Evolutionary conservation across 2,888 invertebrate genomes (phyloP).

Genomic region (Erannis defoliaria): DNA sequence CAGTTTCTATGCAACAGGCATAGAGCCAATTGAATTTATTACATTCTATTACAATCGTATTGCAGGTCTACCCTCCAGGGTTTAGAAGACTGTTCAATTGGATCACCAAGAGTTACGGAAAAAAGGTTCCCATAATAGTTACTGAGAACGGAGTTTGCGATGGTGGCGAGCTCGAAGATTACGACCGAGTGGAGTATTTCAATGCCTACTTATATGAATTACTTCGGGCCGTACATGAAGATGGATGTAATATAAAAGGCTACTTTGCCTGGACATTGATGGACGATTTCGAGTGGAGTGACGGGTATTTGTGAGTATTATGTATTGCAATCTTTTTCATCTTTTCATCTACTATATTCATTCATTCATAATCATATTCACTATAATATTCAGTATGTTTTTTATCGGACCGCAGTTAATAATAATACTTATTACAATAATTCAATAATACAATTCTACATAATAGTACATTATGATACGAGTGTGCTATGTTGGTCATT

Average conservation of each 20-base stretch:
- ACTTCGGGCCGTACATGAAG: slow-evolving; percentile 70
- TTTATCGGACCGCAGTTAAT: not conserved
- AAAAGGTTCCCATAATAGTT: slow-evolving; percentile 83
- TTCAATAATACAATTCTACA: no score
- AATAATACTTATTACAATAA: no score
- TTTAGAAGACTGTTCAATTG: slow-evolving; percentile 88
- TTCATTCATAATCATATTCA: no score
- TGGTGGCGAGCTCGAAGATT: slow-evolving; percentile 67
- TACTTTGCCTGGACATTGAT: slow-evolving; percentile 88
- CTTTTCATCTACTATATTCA: no score
- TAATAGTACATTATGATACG: no score
- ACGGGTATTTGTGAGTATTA: slow-evolving; percentile 71
- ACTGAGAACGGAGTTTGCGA: slow-evolving; percentile 88
- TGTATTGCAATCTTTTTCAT: slow-evolving; percentile 4
- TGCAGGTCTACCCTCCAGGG: slow-evolving; percentile 88
- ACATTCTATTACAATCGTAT: slow-evolving; percentile 27
- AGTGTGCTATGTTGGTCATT: no score
- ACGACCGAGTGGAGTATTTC: slow-evolving; percentile 83
- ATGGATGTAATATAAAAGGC: slow-evolving; percentile 77
- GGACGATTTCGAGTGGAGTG: slow-evolving; percentile 88
- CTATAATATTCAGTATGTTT: slow-evolving; percentile 4
- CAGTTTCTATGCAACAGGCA: slow-evolving; percentile 36
- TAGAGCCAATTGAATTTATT: slow-evolving; percentile 34
- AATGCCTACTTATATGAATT: slow-evolving; percentile 79
- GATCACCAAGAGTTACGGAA: slow-evolving; percentile 87